Base-by-base conservation (phyloP, 2,888 invertebrate species). In the Sesia bembeciformis region DNA sequence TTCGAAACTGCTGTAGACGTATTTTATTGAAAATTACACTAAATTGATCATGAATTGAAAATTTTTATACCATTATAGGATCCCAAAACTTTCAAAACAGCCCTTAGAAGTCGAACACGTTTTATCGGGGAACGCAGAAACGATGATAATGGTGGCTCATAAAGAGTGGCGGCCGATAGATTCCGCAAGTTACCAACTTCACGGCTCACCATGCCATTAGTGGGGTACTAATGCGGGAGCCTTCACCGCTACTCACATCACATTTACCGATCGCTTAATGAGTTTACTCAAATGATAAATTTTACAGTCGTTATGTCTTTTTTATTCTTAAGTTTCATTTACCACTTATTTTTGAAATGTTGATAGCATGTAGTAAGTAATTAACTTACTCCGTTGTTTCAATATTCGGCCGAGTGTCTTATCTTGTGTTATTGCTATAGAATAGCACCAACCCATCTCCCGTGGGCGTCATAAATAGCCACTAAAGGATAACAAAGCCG, bases 111-210 rank as follows among this genome's bases (percentile, higher is more conserved):
- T 70, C 74, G 72, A 78, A 76, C 86, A 86, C 86, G 85, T 87
- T 87, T 85, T 84, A 86, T 86, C 84, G 86, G 74, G 67, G 76
- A 82, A 80, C 78, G 82, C 76, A 79, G 74, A 77, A 76, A 73
- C 78, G 82, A 81, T 82, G 86, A 85, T 88, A 88, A 88, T 88
- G 88, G 84, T 63, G 61, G 80, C 74, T 76, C 87, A 80, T 88
- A 88, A 88, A 87, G 87, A 86, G 74, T 66, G 69, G 72, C 75
- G 66, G 73, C 68, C 84, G 84, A 87, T 87, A 86, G 87, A 84
- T 88, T 84, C 72, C 79, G 76, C 74, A 81, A 86, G 81, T 86
- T 86, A 74, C 81, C 80, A 87, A 87, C 81, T 88, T 87, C 85
- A 78, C 65, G 78, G 70, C 68, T 70, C 71, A 71, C 70, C 70